Base-by-base conservation (phyloP, 2,113 vertebrate genomes). In the Dasyprocta punctata region DNA sequence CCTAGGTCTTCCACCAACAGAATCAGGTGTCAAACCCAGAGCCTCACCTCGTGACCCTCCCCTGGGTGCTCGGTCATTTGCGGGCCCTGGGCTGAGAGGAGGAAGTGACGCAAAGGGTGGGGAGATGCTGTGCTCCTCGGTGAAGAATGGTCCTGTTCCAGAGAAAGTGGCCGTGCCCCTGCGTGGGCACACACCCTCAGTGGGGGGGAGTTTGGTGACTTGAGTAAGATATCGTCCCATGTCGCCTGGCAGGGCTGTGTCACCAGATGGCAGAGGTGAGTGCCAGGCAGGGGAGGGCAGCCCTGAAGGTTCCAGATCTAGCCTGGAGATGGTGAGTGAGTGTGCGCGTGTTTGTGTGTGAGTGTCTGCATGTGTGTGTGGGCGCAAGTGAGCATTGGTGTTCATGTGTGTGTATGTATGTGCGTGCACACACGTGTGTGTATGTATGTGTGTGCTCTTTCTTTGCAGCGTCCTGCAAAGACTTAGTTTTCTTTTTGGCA, bases 201-300 rank as follows among this genome's bases (percentile, higher is more conserved):
- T 65, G 71, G 44, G 52, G 47, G 36, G 9, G 81, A 86, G 1
- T 12, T 8, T 56, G 61, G 44, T 33, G 36, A 87, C 38, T 94
- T 83, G n/a, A 96, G 80, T 85, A 84, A 61, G 61, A 13, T 30
- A 5, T 44, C 36, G 33, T 92, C 65, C 61, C 63, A 82, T 60
- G 60, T 85, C 71, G 93, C 69, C 95, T 96, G 95, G 86, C 86
- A 80, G 71, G 71, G 11, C 86, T 92, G 91, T 90, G 83, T 90
- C n/a, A 84, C 92, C 4, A 63, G 90, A 85, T 88, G 94, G 92
- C 63, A 86, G 52, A 90, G 93, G 52, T 3, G 44, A 95, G 85
- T 60, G 81, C 65, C 56, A 52, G 60, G 85, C 92, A 95, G 17
- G 58, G 54, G 93, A 94, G 95, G 86, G 58, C 47, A 92, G 54